Percentiles rank a stretch among this genome's conserved stretches.
These are phyloP conservation scores for Thymelicus sylvestris DNA, from an alignment of 2,888 invertebrate genomes.

Conservation along the genomic window DNA sequence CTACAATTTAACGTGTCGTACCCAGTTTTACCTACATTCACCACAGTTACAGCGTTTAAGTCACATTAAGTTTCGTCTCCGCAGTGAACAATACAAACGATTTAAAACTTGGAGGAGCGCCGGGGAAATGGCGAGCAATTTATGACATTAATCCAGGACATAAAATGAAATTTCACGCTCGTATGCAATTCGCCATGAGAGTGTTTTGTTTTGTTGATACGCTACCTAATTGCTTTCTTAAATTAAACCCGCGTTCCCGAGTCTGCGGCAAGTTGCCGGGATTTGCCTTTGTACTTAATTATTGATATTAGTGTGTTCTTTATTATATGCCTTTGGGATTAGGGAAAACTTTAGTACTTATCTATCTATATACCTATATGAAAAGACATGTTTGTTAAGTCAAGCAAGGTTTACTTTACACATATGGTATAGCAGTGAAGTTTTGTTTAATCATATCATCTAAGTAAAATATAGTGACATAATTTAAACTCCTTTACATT, in stretches of 20 bases:
- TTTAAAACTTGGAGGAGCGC: conserved; percentile 65
- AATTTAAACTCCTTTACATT: too few species aligned
- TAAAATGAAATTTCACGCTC: conserved; percentile 68
- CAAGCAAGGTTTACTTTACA: too few species aligned
- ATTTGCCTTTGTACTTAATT: conserved; percentile 32
- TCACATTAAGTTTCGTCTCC: conserved; percentile 73
- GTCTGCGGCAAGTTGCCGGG: conserved; percentile 28
- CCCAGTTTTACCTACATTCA: conserved; percentile 67
- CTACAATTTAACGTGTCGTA: conserved; percentile 69
- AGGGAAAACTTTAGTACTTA: background rate
- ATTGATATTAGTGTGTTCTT: conserved; percentile 26
- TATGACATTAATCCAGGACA: conserved; percentile 72
- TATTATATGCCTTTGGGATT: background rate
- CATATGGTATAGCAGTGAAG: too few species aligned
- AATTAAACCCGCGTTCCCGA: conserved; percentile 43
- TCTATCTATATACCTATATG: background rate
- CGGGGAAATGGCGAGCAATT: conserved; percentile 65
- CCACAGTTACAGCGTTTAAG: conserved; percentile 65
- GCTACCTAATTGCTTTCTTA: conserved; percentile 65
- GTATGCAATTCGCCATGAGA: conserved; percentile 57
- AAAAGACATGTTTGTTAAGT: too few species aligned
- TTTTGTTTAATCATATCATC: too few species aligned
- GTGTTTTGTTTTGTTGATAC: conserved; percentile 62
- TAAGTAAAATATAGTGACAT: too few species aligned
- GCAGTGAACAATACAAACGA: conserved; percentile 69